Conservation (phyloP, 2,888 invertebrate genomes). For the Exephanes ischioxanthus region DNA sequence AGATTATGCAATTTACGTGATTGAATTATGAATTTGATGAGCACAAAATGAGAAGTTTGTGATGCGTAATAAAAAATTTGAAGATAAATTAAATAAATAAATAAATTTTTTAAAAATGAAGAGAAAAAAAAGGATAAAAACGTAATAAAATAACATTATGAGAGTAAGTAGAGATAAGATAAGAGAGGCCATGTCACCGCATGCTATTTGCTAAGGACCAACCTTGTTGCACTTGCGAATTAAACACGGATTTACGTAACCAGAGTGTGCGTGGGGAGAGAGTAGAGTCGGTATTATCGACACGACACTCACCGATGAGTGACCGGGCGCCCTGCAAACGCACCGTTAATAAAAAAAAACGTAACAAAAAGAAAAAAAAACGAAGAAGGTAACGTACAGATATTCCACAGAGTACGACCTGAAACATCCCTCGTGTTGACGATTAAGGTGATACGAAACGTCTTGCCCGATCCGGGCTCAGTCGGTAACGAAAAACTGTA, state of each 20-base stretch:
- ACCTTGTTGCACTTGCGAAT: slow-evolving; percentile 84
- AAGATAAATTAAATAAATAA: slow-evolving; percentile 65
- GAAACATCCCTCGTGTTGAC: slow-evolving; percentile 75
- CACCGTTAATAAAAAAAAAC: slow-evolving; percentile 80
- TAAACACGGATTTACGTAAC: slow-evolving; percentile 84
- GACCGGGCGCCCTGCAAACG: slow-evolving; percentile 84
- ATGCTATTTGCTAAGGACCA: slow-evolving; percentile 85
- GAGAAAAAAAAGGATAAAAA: slow-evolving; percentile 71
- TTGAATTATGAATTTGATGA: slow-evolving; percentile 23
- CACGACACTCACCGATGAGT: slow-evolving; percentile 84
- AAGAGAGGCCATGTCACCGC: slow-evolving; percentile 84
- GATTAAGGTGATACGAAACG: background rate
- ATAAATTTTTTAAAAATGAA: slow-evolving; percentile 70
- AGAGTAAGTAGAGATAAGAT: slow-evolving; percentile 68
- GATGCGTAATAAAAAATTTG: slow-evolving; percentile 21
- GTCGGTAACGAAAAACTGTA: background rate
- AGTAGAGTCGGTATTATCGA: slow-evolving; percentile 72
- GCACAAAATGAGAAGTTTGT: background rate
- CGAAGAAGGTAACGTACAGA: slow-evolving; percentile 31
- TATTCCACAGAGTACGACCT: slow-evolving; percentile 67
- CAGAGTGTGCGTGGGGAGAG: slow-evolving; percentile 78
- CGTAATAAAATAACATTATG: slow-evolving; percentile 70
- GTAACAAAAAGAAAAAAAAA: slow-evolving; percentile 3
- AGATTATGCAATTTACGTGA: slow-evolving; percentile 25
- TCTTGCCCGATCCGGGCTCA: background rate